These are phyloP conservation scores for Platycheirus albimanus DNA, from an alignment of 2,888 invertebrate genomes.

Conservation along the genomic window DNA sequence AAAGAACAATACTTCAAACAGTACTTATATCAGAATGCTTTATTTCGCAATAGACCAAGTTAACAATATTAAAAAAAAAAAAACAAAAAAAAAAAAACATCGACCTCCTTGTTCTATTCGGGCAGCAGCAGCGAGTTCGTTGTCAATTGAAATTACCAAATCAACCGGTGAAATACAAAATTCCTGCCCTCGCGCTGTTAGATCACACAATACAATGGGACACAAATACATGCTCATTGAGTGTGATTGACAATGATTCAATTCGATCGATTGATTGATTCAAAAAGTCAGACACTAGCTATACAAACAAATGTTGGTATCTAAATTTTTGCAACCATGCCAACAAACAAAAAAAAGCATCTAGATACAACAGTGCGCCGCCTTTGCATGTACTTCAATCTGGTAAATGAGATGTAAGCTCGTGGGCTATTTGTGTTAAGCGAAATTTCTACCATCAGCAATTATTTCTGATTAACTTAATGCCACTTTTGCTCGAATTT, in stretches of 20 bases:
- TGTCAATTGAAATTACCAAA: conserved; percentile 67
- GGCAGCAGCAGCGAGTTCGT: conserved; percentile 64
- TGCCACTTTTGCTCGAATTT: conserved; percentile 11
- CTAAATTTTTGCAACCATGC: conserved; percentile 57
- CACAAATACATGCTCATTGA: conserved; percentile 31
- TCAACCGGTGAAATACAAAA: conserved; percentile 61
- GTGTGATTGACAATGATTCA: conserved; percentile 69
- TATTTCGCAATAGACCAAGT: conserved; percentile 58
- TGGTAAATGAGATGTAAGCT: conserved; percentile 72
- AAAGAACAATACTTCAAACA: too few relatives aligned
- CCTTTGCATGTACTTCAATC: conserved; percentile 46
- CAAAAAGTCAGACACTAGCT: conserved; percentile 36
- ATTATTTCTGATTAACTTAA: conserved; percentile 45
- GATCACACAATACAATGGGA: conserved; percentile 34
- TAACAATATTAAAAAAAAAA: too few relatives aligned
- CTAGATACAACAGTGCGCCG: conserved; percentile 26
- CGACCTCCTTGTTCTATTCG: conserved; percentile 64
- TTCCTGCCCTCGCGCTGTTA: conserved; percentile 43
- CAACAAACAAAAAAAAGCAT: conserved; percentile 24
- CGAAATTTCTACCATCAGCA: conserved; percentile 43
- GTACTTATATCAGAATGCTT: too few relatives aligned
- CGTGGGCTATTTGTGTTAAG: conserved; percentile 69
- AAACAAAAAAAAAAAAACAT: conserved; percentile 48
- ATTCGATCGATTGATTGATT: conserved; percentile 62
- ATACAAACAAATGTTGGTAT: conserved; percentile 34